phyloP scores from a whole-genome alignment of 1,140 invertebrate genomes.

The Bombus balteatus region DNA sequence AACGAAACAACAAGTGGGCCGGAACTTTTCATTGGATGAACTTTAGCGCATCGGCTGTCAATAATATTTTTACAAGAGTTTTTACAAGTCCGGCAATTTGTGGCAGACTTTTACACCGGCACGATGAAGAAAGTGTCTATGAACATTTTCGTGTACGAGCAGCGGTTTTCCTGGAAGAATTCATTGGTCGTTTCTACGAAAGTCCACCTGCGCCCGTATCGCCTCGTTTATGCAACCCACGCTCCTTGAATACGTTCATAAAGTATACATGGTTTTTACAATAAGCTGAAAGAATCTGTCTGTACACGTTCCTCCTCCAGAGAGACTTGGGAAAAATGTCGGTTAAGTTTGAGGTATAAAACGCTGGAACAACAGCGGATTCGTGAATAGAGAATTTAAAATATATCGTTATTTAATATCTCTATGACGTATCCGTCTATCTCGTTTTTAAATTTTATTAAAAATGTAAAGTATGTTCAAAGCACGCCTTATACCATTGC shows the following conservation, averaged over 20 bases:
- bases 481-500: too few species aligned
- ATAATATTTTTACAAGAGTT: conserved; percentile 36
- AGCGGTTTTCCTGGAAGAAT: conserved; percentile 64
- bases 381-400: too few species aligned
- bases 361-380: too few species aligned
- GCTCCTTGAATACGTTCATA: conserved; percentile 59
- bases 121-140: conserved; percentile 56
- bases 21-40: conserved; percentile 21
- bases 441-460: too few species aligned
- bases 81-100: conserved; percentile 24
- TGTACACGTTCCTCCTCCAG: not conserved
- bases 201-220: conserved; percentile 64
- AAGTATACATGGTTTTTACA: conserved; percentile 53
- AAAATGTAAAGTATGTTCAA: too few species aligned
- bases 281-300: conserved; percentile 65
- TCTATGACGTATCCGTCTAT: too few species aligned
- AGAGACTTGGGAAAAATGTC: conserved; percentile 2
- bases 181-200: conserved; percentile 63
- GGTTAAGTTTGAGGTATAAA: not conserved
- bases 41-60: not conserved
- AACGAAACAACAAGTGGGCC: not conserved
- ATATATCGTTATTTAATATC: too few species aligned
- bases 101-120: conserved; percentile 45
- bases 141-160: conserved; percentile 42
- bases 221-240: conserved; percentile 59